Base-by-base conservation (phyloP, 2,113 vertebrate genomes). In the Gobio gobio region DNA sequence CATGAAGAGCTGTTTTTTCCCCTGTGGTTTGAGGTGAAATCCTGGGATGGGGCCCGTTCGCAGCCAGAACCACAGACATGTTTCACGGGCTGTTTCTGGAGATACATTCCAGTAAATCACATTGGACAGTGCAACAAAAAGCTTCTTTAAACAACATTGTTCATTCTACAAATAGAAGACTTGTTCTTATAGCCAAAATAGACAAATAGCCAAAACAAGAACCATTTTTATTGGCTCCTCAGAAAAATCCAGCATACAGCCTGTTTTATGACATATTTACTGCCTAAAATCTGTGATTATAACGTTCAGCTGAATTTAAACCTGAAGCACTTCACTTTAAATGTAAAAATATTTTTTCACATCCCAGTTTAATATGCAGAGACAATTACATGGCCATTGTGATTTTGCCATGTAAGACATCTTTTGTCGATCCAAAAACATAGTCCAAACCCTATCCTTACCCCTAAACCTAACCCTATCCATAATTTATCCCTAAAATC, bases 11-110 rank as follows among this genome's bases (percentile, higher is more conserved):
- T 79, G 82, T 74, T 86, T 78, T 84, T 76, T 76, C 80, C 82
- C 83, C 12, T 88, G 63, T 87, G 78, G 87, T 83, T 64, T 82
- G 76, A 85, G 87, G 85, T 83, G 68, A 85, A 84, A 64, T 77
- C 66, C 72, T 59, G 72, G 22, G 74, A 76, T 3, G 43, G 3
- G 74, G 78, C 43, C 26, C 33, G 47, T 81, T 83, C 86, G 78
- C 72, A 86, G 86, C 82, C 78, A 78, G 64, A 51, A 75, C 76
- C 68, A 81, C 63, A 81, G 79, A 81, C 51, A 3, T 76, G 85
- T 74, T 76, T 56, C 73, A 47, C 43, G 47, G 68, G 72, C 56
- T 54, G 76, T 86, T 61, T 82, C 82, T 74, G 20, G 86, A 72
- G 56, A 84, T 88, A 56, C 61, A 84, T 77, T 83, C 49, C 83